Conservation (phyloP, 2,113 vertebrate species). For the Gila orcuttii region DNA sequence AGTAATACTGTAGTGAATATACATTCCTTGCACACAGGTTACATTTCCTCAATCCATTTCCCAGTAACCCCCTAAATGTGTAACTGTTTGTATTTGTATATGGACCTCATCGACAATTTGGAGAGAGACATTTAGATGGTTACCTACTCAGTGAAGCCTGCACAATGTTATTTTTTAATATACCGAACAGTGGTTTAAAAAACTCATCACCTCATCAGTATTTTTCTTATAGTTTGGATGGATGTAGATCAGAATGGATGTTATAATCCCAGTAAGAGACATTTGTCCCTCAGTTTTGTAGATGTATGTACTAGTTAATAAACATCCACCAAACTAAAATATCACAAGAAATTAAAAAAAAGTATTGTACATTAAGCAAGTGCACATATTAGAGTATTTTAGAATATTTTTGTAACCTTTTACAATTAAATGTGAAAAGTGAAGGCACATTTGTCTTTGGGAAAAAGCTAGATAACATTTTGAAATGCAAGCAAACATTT, state of each 20-base stretch:
- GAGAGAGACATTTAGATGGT: not conserved
- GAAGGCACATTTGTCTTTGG: conserved; percentile 24
- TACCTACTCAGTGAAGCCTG: conserved; percentile 1
- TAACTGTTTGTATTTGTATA: conserved; percentile 2
- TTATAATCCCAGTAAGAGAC: not conserved
- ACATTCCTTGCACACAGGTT: conserved; percentile 26
- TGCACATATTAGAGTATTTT: conserved; percentile 51
- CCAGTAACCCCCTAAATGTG: not conserved
- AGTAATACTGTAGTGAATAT: conserved; percentile 15
- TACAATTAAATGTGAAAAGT: conserved; percentile 46
- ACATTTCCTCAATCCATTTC: not conserved
- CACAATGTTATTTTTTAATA: conserved; percentile 4
- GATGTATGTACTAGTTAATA: conserved; percentile 1
- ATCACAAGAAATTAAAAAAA: not conserved
- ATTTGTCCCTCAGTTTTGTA: not conserved
- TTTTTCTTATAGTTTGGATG: not conserved
- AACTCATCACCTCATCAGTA: not conserved
- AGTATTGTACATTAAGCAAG: conserved; percentile 45
- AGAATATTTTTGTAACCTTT: conserved; percentile 54
- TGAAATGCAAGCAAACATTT: conserved; percentile 22
- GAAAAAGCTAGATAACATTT: conserved; percentile 29
- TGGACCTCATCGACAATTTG: not conserved
- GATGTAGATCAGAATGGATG: not conserved
- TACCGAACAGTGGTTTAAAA: not conserved
- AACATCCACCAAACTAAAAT: conserved; percentile 33